Percentiles rank a stretch among this genome's conserved stretches.
Evolutionary conservation across 2,113 vertebrate genomes (phyloP).

Genomic region (Dromas ardeola): DNA sequence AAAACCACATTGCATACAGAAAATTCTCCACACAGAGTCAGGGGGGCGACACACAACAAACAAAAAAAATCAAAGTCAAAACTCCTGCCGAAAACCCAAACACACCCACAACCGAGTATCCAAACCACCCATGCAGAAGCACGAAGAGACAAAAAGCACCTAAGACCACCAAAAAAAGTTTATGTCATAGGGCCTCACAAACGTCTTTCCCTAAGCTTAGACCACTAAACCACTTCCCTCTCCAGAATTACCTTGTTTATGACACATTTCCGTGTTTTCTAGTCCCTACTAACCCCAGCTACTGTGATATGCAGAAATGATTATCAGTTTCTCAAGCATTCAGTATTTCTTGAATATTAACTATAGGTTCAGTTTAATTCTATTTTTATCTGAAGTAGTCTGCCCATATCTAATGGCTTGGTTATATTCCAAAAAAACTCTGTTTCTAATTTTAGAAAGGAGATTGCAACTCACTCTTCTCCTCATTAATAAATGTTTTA

Average conservation of each 20-base stretch:
- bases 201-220: background rate
- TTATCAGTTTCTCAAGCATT: background rate
- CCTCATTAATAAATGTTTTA: background rate
- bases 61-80: no score
- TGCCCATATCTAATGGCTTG: background rate
- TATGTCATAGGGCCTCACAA: background rate
- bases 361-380: background rate
- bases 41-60: background rate
- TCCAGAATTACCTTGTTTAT: background rate
- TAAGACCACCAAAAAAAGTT: background rate
- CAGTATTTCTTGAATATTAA: background rate
- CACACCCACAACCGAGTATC: background rate
- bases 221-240: background rate
- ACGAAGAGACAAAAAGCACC: background rate
- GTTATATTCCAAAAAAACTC: background rate
- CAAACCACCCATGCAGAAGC: background rate
- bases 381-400: constrained; percentile 2
- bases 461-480: background rate
- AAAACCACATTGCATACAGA: background rate
- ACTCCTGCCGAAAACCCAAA: background rate
- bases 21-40: background rate
- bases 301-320: background rate
- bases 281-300: background rate
- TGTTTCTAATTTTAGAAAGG: background rate
- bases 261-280: background rate